Percentiles rank a stretch among this genome's conserved stretches.
Evolutionary conservation across 2,888 invertebrate species (phyloP).

Genomic region (Glyphotaelius pellucidus): DNA sequence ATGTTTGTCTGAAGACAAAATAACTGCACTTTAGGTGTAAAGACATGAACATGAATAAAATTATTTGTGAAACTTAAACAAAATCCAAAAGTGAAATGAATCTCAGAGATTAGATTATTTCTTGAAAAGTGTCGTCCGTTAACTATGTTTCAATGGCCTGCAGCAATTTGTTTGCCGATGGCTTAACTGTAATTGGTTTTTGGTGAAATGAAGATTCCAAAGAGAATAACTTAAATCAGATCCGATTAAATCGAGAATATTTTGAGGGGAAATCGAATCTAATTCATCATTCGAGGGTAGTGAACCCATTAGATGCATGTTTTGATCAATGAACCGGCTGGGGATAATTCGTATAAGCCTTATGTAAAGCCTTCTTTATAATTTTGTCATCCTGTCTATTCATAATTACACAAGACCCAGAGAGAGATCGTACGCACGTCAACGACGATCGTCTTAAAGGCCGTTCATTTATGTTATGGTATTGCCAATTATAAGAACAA

Average conservation of each 20-base stretch:
- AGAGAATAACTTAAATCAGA: background rate
- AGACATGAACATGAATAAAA: too few species aligned
- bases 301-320: background rate
- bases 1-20: too few species aligned
- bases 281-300: background rate
- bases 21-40: too few species aligned
- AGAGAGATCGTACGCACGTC: too few species aligned
- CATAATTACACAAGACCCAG: too few species aligned
- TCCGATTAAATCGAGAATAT: background rate
- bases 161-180: background rate
- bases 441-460: too few species aligned
- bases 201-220: background rate
- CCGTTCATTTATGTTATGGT: too few species aligned
- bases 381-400: background rate
- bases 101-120: background rate
- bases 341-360: background rate
- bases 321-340: background rate
- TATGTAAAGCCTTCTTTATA: background rate
- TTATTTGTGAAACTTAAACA: too few species aligned
- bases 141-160: background rate
- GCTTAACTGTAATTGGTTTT: background rate
- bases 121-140: background rate
- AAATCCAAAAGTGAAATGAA: background rate
- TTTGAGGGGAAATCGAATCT: background rate
- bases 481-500: too few species aligned